Evolutionary conservation across 2,888 invertebrate species (phyloP), one percentile per base, ranked within the genome.

Genomic region (Cosmia pyralina): DNA sequence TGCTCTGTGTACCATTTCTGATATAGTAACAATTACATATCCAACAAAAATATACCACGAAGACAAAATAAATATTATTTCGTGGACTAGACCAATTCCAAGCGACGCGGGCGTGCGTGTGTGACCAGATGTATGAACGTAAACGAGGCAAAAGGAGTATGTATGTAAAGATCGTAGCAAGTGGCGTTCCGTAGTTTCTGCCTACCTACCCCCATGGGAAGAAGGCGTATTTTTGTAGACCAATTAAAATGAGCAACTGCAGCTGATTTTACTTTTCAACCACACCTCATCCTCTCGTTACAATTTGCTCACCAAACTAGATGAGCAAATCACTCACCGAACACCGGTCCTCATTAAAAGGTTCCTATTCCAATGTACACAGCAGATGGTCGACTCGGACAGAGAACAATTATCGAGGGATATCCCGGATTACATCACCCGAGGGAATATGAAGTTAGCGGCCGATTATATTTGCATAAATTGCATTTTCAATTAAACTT

Each of bases 401-500:
- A 80, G 78, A 76, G 73, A 76, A 77, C 88, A 89, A 91, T 91
- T 89, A 90, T 90, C 85, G 85, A 77, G 52, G 84, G 81, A 88
- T 88, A 87, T 87, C 86, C 86, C 84, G 84, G 88, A 89, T 91
- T 88, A 90, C 84, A 84, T 76, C 77, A 72, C 75, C 82, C 69
- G 53, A 10, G 73, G 63, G 82, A 77, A 79, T 80, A 82, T 85
- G 80, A 81, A 87, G 84, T 81, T 76, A 72, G 77, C 57, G 60
- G 75, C 69, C 65, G 75, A 62, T 75, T 84, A 84, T 84, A 87
- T 91, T 90, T 90, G 89, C 88, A 90, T 90, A 88, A 87, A 87
- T 90, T 87, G 80, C 82, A 76, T 82, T 88, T 90, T 90, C 87
- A 86, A 89, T 89, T 89, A 85, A 85, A 88, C 83, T 87, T 86